A percentile compares a stretch with the other conserved stretches of the same genome.
phyloP scores from a whole-genome alignment of 2,797 vertebrate species.

The Bothrops alternatus region DNA sequence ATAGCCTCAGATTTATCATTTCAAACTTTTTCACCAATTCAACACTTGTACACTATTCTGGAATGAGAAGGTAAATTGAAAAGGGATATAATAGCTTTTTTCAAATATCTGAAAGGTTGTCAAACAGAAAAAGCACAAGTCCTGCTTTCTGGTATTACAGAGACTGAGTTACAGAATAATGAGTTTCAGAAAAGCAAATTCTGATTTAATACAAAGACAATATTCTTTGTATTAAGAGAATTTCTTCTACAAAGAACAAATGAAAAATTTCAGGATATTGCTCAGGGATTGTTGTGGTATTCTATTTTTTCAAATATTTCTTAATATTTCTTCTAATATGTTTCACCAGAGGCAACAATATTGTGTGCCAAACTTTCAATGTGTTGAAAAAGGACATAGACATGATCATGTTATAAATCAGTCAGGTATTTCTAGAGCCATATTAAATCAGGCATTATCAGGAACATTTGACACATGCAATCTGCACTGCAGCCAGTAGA shows the following conservation, averaged over 20 bases:
- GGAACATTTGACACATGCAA: constrained; percentile 3
- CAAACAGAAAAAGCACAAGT: background rate
- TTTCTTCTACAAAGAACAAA: background rate
- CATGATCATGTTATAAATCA: constrained; percentile 62
- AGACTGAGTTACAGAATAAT: background rate
- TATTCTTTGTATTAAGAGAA: background rate
- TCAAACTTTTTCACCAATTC: background rate
- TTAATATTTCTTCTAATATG: constrained; percentile 43
- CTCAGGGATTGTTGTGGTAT: background rate
- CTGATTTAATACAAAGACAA: background rate
- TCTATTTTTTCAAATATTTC: background rate
- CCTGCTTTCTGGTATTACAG: background rate
- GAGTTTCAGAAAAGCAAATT: background rate
- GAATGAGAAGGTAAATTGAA: background rate
- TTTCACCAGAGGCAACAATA: constrained; percentile 54
- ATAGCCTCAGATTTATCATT: background rate
- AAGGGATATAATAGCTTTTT: background rate
- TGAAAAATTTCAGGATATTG: background rate
- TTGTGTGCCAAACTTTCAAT: constrained; percentile 36
- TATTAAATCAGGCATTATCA: constrained; percentile 65
- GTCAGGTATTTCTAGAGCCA: constrained; percentile 55
- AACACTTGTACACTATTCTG: background rate
- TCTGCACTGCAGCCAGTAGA: background rate
- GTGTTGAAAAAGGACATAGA: constrained; percentile 35
- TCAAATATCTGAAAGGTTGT: background rate